phyloP scores from a whole-genome alignment of 2,888 invertebrate genomes.

The Apocheima hispidaria region DNA sequence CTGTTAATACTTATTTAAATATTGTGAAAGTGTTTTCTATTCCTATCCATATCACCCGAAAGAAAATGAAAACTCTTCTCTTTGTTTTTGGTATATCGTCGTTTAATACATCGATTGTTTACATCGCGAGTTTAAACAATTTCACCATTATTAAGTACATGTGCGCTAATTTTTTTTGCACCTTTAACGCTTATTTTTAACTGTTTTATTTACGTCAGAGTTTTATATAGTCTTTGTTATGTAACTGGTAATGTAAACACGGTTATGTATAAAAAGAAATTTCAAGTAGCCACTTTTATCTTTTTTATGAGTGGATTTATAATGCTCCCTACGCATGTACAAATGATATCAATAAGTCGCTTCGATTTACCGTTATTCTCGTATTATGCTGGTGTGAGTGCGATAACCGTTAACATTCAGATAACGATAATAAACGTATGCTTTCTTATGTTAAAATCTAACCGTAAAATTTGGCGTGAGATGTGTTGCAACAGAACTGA shows the following conservation, averaged over 20 bases:
- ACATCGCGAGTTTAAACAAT: neutral
- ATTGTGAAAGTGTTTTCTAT: constrained; percentile 6
- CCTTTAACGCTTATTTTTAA: neutral
- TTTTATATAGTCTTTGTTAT: neutral
- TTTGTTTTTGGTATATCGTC: neutral
- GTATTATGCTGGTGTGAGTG: neutral
- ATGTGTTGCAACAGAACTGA: neutral
- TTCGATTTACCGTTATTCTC: neutral
- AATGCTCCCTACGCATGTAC: neutral
- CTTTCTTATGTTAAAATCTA: constrained; percentile 1
- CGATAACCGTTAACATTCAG: neutral
- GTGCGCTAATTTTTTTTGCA: neutral
- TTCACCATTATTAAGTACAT: neutral
- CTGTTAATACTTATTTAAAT: neutral
- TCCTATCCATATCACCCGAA: neutral
- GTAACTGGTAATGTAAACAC: neutral
- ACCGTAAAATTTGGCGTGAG: neutral
- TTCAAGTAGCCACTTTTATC: neutral
- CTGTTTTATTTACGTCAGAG: neutral
- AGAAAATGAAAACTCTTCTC: neutral
- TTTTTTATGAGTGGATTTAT: constrained; percentile 1
- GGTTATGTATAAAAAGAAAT: neutral
- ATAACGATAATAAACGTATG: neutral
- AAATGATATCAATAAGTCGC: neutral
- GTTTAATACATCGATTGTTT: neutral